Conservation (phyloP, 2,888 invertebrate species). For the Kryphioiulus occultus region DNA sequence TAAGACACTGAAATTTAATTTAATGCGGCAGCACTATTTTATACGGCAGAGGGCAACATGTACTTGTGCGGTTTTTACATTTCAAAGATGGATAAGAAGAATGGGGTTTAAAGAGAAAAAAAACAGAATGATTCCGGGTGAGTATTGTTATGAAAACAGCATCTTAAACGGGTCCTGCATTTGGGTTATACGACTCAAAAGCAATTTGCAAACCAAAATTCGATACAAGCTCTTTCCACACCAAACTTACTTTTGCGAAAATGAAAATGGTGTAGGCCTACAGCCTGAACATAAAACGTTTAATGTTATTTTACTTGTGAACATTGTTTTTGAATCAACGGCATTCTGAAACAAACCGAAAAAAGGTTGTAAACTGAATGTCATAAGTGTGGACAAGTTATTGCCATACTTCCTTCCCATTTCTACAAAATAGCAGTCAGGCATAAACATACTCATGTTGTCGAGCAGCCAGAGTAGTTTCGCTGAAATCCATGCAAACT, state of each 20-base stretch:
- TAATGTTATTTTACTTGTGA: not conserved
- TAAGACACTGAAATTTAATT: slow-evolving; percentile 6
- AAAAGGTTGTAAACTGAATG: not conserved
- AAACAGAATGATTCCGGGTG: not conserved
- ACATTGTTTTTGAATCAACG: not conserved
- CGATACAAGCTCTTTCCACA: not conserved
- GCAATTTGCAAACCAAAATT: not conserved
- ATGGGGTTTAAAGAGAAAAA: not conserved
- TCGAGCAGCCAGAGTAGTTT: not conserved
- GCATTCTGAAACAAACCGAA: not conserved
- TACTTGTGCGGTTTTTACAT: not conserved
- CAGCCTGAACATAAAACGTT: not conserved
- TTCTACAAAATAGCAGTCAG: not conserved
- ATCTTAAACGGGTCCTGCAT: not conserved
- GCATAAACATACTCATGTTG: not conserved
- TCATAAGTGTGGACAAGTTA: not conserved
- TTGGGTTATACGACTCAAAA: not conserved
- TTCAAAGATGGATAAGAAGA: not conserved
- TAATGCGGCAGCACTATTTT: not conserved
- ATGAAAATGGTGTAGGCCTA: not conserved
- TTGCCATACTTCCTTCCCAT: not conserved
- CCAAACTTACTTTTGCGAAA: not conserved
- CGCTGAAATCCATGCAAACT: not conserved
- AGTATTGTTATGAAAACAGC: not conserved
- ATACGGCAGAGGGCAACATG: not conserved